Evolutionary conservation across 2,113 vertebrate species (phyloP), one percentile per base, ranked within the genome.

Genomic region (Cisticola juncidis): DNA sequence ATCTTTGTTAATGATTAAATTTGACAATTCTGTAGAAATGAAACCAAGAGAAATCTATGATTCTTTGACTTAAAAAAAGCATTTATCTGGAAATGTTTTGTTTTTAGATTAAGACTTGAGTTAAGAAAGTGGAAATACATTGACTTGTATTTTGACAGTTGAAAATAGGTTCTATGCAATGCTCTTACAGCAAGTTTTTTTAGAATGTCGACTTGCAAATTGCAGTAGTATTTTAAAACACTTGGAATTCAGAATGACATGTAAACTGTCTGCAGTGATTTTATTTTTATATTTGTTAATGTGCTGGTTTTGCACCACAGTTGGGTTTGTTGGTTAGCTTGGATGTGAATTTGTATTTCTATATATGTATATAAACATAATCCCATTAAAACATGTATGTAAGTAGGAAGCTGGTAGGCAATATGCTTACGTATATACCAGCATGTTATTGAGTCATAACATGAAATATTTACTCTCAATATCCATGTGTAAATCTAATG

Each of bases 211-310:
- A 66, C 57, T 76, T 86, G 82, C 21, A 94, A 72, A 79, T 83
- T 76, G 42, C 42, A 36, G 26, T 14, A 57, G 11, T 40, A 51
- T 61, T 74, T 85, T 69, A 92, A 74, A 91, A 44, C 40, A 25
- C 45, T 88, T 91, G 57, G 61, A 87, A 91, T 84, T 69, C 68
- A 65, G 45, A 88, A 71, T n/a, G 51, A 50, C 42, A 65, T 1
- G 2, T 66, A 83, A 95, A 82, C 83, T 82, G 36, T 74, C 77
- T 91, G 60, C 92, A 92, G 85, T 45, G 84, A 65, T 68, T 88
- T 91, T 95, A 88, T 86, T 93, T 96, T 94, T 66, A 47, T 93
- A 74, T 69, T 65, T 57, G 33, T 36, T 60, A 60, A 60, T 36
- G n/a, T 36, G 57, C n/a, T 60, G 35, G 57, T 60, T 56, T 58